Percentiles rank a stretch among this genome's conserved stretches.
phyloP scores from a whole-genome alignment of 2,797 vertebrate genomes.

The Pipistrellus kuhlii region DNA sequence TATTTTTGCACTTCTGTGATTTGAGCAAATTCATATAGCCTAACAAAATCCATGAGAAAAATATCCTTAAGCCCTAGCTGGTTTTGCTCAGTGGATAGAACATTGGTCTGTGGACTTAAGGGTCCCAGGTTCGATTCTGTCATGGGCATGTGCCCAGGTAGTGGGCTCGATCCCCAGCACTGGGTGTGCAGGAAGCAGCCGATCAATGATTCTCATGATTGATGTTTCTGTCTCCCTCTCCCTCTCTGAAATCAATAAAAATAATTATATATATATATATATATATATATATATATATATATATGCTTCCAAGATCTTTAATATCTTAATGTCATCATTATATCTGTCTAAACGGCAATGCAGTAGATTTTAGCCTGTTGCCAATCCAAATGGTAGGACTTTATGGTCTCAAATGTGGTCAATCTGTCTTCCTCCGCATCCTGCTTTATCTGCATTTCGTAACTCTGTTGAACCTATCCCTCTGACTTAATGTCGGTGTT shows the following conservation, averaged over 20 bases:
- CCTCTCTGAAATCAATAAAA: too few relatives aligned
- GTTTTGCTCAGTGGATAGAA: too few relatives aligned
- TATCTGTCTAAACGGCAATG: not conserved
- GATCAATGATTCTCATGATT: too few relatives aligned
- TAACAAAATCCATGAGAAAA: not conserved
- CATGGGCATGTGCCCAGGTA: too few relatives aligned
- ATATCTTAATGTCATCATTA: not conserved
- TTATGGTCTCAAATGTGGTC: constrained; percentile 7
- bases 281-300: too few relatives aligned
- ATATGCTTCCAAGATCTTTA: not conserved
- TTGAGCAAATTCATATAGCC: constrained; percentile 15
- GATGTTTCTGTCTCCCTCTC: too few relatives aligned
- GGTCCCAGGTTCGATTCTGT: too few relatives aligned
- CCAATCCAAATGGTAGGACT: not conserved
- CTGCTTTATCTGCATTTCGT: constrained; percentile 65
- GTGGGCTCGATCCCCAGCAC: too few relatives aligned
- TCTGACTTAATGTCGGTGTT: constrained; percentile 62
- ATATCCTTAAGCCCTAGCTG: too few relatives aligned
- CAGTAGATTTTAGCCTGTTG: not conserved
- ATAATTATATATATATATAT: too few relatives aligned
- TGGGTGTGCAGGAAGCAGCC: too few relatives aligned
- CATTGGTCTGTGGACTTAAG: too few relatives aligned
- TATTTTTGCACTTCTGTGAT: not conserved
- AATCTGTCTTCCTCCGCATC: constrained; percentile 53
- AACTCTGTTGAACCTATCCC: not conserved